Base-by-base conservation (phyloP, 2,797 vertebrate genomes). In the Phaenicophaeus curvirostris region DNA sequence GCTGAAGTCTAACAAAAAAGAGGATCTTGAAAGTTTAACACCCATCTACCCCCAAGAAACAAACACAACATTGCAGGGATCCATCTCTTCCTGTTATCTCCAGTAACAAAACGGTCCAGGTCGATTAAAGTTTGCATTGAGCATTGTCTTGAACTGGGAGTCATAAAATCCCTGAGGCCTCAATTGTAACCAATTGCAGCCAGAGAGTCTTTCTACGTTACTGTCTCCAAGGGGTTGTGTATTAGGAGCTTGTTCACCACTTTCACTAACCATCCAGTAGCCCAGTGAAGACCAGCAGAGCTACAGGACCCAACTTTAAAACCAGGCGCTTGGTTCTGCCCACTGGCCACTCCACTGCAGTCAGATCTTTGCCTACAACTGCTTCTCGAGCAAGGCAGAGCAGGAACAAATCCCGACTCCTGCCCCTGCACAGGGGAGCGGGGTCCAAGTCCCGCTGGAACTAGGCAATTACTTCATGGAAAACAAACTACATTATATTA, bases 271-370 rank as follows among this genome's bases (percentile, higher is more conserved):
- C 16, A 11, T 23, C 48, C 50, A 15, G 21, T 4, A 50, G 30
- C 20, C 53, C 31, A 21, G 72, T 2, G 8, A 35, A 75, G 91
- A 48, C 18, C 31, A 58, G 18, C 61, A 42, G 23, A 5, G 39
- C 35, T 48, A 11, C n/a, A 79, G 33, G 15, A 51, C 27, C 19
- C 7, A 0, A 1, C 25, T 15, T 10, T 6, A 50, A 65, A 85
- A 30, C 17, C 4, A 27, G 77, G 68, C 31, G 19, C 28, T n/a
- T 16, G 27, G 28, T 24, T 50, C 48, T 27, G 20, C 24, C 35
- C 39, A 2, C 41, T 0, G 9, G 31, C 19, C 0, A 0, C 67
- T 16, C 55, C 69, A 3, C 41, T 9, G 24, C 2, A 0, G 35
- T 5, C 67, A 62, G 51, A 53, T 5, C 44, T 55, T 42, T 8